Evolutionary conservation across 2,888 invertebrate genomes (phyloP).

Genomic region (Saturnia japonica): DNA sequence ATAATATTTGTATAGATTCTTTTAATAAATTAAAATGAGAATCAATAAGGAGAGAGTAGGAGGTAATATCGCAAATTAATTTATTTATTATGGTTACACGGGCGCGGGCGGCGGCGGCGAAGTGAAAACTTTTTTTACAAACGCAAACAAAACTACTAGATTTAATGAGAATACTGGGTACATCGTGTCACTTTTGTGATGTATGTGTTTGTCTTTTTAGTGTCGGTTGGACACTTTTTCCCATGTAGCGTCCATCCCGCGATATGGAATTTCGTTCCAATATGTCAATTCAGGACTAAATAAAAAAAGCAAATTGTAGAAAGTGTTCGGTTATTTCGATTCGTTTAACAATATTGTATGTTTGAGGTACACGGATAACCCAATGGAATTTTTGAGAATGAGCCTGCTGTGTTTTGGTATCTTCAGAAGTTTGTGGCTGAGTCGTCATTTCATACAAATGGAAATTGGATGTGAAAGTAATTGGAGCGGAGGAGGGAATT

Average conservation of each 20-base stretch:
- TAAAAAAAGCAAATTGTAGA: not conserved
- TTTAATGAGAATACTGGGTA: not conserved
- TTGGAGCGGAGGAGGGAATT: slow-evolving; percentile 47
- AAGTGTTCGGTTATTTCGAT: not conserved
- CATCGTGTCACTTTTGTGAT: too few relatives aligned
- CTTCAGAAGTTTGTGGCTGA: slow-evolving; percentile 26
- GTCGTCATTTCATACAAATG: slow-evolving; percentile 64
- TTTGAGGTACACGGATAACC: not conserved
- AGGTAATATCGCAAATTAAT: not conserved
- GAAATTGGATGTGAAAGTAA: slow-evolving; percentile 67
- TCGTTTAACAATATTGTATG: not conserved
- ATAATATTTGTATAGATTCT: too few relatives aligned
- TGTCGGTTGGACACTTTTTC: too few relatives aligned
- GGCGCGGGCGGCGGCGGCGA: not conserved
- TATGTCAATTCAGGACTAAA: too few relatives aligned
- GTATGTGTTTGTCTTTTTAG: too few relatives aligned
- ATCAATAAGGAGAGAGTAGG: not conserved
- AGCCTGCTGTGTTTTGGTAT: slow-evolving; percentile 8
- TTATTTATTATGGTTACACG: not conserved
- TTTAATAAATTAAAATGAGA: not conserved
- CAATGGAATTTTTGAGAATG: not conserved
- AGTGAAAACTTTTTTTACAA: not conserved
- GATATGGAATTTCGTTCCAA: too few relatives aligned
- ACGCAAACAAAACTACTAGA: not conserved
- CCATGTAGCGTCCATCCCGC: too few relatives aligned